phyloP scores from a whole-genome alignment of 2,113 vertebrate genomes.

The Apaloderma vittatum region DNA sequence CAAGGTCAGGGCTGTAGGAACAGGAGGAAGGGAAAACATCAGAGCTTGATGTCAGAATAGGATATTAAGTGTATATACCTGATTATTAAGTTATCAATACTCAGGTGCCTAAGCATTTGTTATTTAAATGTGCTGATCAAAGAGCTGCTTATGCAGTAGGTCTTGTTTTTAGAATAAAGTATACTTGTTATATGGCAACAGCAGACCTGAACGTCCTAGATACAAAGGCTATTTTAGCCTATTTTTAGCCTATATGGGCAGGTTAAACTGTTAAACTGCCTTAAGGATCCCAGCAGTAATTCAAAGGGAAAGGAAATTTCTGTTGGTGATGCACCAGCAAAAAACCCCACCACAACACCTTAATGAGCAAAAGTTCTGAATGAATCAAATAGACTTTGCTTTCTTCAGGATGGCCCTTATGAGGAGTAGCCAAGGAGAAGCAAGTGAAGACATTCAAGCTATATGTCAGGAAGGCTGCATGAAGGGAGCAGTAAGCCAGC shows the following conservation, averaged over 20 bases:
- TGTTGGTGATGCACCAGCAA: background rate
- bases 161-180: background rate
- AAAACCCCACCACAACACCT: background rate
- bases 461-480: background rate
- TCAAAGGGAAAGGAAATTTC: background rate
- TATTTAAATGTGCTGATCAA: background rate
- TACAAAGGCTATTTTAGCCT: background rate
- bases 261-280: background rate
- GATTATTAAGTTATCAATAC: background rate
- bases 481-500: background rate
- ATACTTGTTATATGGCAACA: background rate
- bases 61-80: background rate
- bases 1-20: background rate
- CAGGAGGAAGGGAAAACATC: background rate
- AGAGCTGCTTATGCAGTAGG: background rate
- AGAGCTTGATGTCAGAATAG: background rate
- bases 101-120: background rate
- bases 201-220: background rate
- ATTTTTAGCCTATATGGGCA: background rate
- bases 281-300: background rate
- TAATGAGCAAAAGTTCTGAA: background rate
- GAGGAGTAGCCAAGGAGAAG: background rate
- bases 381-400: background rate
- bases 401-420: background rate
- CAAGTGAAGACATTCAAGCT: background rate